phyloP scores from a whole-genome alignment of 2,888 invertebrate genomes.

The Fragum whitleyi region DNA sequence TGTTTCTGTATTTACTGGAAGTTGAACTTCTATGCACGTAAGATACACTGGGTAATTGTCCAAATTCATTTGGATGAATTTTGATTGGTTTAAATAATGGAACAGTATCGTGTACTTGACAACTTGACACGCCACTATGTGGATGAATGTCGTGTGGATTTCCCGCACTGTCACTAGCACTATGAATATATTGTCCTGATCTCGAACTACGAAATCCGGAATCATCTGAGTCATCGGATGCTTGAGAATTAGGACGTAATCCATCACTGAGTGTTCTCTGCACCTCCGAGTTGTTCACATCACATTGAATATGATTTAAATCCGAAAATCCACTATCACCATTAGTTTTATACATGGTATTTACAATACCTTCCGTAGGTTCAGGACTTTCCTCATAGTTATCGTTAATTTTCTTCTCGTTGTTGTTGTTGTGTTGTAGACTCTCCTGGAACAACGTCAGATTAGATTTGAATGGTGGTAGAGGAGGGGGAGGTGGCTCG shows the following conservation, averaged over 20 bases:
- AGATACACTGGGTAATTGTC: conserved; percentile 53
- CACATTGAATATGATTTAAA: conserved; percentile 70
- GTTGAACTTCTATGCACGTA: conserved; percentile 59
- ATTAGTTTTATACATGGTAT: conserved; percentile 70
- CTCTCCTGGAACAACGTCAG: conserved; percentile 40
- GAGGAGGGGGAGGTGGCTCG: conserved; percentile 72
- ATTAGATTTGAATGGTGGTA: conserved; percentile 53
- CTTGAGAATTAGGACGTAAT: conserved; percentile 79
- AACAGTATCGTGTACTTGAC: conserved; percentile 64
- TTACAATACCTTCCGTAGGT: conserved; percentile 60
- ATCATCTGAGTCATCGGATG: conserved; percentile 81
- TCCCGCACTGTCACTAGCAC: conserved; percentile 72
- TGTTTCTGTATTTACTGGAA: conserved; percentile 36
- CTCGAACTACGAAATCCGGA: conserved; percentile 81
- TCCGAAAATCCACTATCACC: conserved; percentile 77
- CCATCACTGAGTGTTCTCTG: conserved; percentile 54
- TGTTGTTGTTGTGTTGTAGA: conserved; percentile 50
- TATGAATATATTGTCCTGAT: conserved; percentile 75
- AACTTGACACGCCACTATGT: conserved; percentile 36
- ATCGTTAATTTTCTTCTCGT: conserved; percentile 51
- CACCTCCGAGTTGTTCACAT: conserved; percentile 42
- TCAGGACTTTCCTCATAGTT: conserved; percentile 65
- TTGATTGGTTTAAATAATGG: conserved; percentile 76
- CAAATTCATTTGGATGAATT: conserved; percentile 66
- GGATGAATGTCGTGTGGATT: conserved; percentile 66